Percentiles rank a stretch among this genome's conserved stretches.
Conservation (phyloP, 2,888 invertebrate species). For the Drosophila emarginata region DNA sequence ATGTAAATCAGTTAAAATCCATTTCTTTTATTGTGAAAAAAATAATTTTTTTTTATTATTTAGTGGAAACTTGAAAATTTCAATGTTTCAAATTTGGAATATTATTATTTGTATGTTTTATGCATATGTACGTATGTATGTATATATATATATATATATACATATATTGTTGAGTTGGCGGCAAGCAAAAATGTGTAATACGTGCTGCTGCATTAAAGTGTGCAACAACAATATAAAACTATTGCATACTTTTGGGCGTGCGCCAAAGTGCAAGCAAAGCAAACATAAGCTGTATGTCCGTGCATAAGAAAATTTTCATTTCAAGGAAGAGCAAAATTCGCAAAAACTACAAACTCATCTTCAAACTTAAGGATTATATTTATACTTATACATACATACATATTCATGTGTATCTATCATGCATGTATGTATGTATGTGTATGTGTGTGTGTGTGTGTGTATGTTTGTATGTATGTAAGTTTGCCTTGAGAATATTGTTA, state of each 20-base stretch:
- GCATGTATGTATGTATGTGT: not conserved
- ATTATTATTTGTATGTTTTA: not conserved
- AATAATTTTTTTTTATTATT: no score
- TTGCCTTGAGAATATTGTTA: not conserved
- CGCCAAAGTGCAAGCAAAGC: conserved; percentile 1
- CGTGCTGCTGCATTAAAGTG: not conserved
- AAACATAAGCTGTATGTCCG: not conserved
- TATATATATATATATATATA: no score
- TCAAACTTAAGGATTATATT: not conserved
- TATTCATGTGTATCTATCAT: no score
- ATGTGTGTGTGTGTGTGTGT: not conserved
- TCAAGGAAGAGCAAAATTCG: not conserved
- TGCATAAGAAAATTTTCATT: conserved; percentile 2
- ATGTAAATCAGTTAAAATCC: no score
- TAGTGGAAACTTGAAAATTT: no score
- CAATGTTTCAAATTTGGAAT: no score
- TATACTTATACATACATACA: not conserved
- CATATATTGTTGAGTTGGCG: not conserved
- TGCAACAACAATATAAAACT: not conserved
- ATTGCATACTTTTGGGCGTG: conserved; percentile 6
- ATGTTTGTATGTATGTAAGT: not conserved
- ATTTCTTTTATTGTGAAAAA: no score
- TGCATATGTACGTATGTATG: no score
- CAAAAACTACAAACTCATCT: not conserved
- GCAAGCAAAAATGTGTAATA: not conserved